Conservation (phyloP, 2,113 vertebrate species). For the Corythornis vintsioides region DNA sequence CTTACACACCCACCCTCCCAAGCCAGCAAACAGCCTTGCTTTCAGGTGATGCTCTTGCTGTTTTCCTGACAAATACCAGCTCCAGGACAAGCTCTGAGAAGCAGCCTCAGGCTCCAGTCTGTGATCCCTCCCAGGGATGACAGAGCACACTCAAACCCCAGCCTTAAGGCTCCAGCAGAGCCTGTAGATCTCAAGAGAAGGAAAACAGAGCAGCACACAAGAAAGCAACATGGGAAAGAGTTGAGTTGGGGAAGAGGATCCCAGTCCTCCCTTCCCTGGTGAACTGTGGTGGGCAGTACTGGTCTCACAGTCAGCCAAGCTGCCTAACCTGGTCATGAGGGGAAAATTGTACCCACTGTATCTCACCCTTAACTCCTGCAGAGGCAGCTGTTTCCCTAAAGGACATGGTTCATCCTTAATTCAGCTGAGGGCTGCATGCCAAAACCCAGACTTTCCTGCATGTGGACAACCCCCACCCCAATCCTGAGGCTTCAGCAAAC, state of each 20-base stretch:
- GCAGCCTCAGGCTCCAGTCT: not conserved
- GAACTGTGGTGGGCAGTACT: not conserved
- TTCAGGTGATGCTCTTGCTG: not conserved
- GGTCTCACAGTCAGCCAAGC: not conserved
- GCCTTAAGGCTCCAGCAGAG: not conserved
- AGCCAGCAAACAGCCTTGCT: constrained; percentile 16
- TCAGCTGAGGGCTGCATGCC: not conserved
- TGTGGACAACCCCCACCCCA: not conserved
- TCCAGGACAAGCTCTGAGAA: not conserved
- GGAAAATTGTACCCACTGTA: not conserved
- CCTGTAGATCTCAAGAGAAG: not conserved
- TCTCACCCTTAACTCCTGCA: not conserved
- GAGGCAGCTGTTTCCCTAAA: not conserved
- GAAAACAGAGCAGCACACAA: not conserved
- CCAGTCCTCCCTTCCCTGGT: not conserved
- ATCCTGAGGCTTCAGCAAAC: not conserved
- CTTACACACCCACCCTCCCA: not conserved
- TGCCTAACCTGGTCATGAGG: not conserved
- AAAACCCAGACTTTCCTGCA: not conserved
- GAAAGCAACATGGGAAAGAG: not conserved
- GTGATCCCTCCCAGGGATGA: no score
- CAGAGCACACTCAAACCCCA: not conserved
- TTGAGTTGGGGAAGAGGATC: not conserved
- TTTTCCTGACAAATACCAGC: constrained; percentile 18
- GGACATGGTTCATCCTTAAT: not conserved